Base-by-base conservation (phyloP, 2,797 vertebrate genomes). In the Etheostoma nigrum region DNA sequence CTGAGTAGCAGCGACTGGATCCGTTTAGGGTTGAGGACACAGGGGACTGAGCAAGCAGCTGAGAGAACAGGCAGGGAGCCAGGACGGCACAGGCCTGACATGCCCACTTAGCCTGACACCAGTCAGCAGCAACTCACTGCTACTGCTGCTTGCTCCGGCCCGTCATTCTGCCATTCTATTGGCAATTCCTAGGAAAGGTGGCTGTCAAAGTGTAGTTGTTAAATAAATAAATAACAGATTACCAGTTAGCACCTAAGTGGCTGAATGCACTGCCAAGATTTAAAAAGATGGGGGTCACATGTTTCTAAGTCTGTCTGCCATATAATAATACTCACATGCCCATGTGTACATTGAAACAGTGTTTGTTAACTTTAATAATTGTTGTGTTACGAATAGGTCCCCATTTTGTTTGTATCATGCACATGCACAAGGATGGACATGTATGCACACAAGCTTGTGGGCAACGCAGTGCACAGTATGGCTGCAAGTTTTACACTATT, bases 41-140 rank as follows among this genome's bases (percentile, higher is more conserved):
- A 78, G 78, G 92, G 91, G 93, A 93, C 87, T 71, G 82, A 87
- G 85, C n/a, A 30, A 91, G 90, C 88, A 91, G 87, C 87, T 89
- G 91, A 93, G 88, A 85, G 91, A 91, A 77, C 91, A 88, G 92
- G 91, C 93, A 91, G 80, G 84, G 75, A 89, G 91, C 92, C 92
- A 91, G 88, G 79, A 87, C 87, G 85, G 86, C 86, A 84, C 76
- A 79, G 75, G 83, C 86, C 90, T 87, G 89, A 92, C 91, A 89
- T 86, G 85, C 85, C 84, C 89, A 91, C 86, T 92, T 91, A 94
- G 90, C 72, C 82, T 86, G 88, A 93, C 86, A 91, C 81, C 89
- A 91, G 88, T 89, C 91, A 86, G 84, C 61, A 69, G 86, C 84
- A 78, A 52, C 82, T 81, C 79, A 53, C 70, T 77, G 78, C 86